Percentiles rank a stretch among this genome's conserved stretches.
Evolutionary conservation across 2,797 vertebrate genomes (phyloP).

Genomic region (Caiman crocodilus): DNA sequence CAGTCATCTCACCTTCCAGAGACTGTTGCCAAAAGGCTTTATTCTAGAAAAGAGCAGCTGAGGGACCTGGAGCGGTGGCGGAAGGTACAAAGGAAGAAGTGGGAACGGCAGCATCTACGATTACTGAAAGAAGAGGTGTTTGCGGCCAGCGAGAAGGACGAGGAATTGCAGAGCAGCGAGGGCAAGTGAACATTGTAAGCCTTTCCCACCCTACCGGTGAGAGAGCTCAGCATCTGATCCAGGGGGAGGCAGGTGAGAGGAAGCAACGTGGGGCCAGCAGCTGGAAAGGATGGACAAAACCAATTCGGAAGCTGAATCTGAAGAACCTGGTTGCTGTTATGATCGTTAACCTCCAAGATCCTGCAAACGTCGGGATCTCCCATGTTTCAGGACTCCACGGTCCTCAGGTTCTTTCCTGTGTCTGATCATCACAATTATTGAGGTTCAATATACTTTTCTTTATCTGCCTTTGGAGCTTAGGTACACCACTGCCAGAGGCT

Average conservation of each 20-base stretch:
- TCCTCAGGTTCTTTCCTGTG: neutral
- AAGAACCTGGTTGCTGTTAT: too few species aligned
- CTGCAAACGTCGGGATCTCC: neutral
- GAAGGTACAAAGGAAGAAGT: neutral
- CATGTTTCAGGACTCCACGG: neutral
- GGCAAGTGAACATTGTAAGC: neutral
- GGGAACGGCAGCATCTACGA: neutral
- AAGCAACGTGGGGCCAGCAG: neutral
- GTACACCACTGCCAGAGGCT: neutral
- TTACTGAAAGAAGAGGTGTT: slow-evolving; percentile 43
- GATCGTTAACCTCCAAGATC: neutral
- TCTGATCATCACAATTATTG: neutral
- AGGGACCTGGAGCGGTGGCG: neutral
- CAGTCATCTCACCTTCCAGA: neutral
- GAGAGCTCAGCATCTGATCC: neutral
- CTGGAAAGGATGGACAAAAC: neutral
- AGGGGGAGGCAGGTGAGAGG: neutral
- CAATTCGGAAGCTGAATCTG: neutral
- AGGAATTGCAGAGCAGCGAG: too few species aligned
- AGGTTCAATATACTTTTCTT: neutral
- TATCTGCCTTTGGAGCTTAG: neutral
- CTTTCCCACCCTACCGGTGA: neutral
- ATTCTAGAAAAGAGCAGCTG: slow-evolving; percentile 7
- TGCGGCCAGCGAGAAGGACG: too few species aligned
- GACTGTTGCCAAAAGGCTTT: slow-evolving; percentile 11